These are phyloP conservation scores for Chamaea fasciata DNA, from an alignment of 2,113 vertebrate species.

Conservation along the genomic window DNA sequence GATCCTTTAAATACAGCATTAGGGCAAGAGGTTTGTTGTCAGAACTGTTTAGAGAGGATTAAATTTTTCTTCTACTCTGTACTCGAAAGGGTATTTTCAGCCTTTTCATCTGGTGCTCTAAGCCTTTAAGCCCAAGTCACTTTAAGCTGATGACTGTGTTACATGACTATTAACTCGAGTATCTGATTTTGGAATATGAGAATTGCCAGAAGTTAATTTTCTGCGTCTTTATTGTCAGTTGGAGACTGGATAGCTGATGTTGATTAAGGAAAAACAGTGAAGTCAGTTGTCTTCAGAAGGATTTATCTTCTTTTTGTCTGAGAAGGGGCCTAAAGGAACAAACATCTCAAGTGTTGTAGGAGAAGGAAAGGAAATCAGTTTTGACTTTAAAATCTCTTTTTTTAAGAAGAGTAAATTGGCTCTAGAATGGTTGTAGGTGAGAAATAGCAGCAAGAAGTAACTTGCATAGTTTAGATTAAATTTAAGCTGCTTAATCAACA, in stretches of 20 bases:
- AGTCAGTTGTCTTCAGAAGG: neutral
- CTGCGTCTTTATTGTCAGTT: neutral
- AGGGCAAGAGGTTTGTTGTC: conserved; percentile 23
- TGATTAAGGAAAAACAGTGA: neutral
- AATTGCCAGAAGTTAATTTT: neutral
- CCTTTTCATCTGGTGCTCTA: conserved; percentile 26
- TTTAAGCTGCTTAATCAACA: neutral
- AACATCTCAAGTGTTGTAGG: neutral
- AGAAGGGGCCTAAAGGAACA: neutral
- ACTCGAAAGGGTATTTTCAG: neutral
- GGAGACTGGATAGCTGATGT: neutral
- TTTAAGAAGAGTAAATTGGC: neutral
- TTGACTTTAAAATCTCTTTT: neutral
- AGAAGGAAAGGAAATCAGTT: neutral
- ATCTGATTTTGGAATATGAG: neutral
- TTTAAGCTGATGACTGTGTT: conserved; percentile 4
- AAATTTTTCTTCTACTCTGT: neutral
- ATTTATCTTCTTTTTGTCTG: neutral
- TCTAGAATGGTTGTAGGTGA: neutral
- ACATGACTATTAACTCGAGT: neutral
- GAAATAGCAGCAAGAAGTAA: neutral
- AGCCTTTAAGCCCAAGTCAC: conserved; percentile 31
- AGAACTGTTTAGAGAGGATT: conserved; percentile 46
- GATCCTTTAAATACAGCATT: neutral
- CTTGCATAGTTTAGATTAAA: neutral